Base-by-base conservation (phyloP, 2,888 invertebrate genomes). In the Nemapogon koenigi region DNA sequence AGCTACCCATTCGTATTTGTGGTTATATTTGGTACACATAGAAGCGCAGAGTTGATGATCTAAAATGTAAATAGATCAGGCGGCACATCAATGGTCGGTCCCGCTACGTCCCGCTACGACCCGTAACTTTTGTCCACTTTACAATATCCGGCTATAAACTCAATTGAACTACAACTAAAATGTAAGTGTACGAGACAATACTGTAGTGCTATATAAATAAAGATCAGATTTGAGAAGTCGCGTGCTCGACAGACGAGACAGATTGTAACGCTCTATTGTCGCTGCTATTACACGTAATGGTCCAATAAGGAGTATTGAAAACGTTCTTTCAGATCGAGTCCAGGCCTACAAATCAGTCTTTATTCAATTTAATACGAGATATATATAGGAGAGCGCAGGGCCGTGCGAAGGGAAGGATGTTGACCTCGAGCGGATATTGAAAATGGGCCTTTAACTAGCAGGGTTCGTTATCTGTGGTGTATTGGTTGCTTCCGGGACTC, bases 91-190 rank as follows among this genome's bases (percentile, higher is more conserved):
- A n/a, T n/a, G n/a, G n/a, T n/a, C n/a, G n/a, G n/a, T n/a, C n/a
- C n/a, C n/a, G n/a, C n/a, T n/a, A n/a, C n/a, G 22, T 7, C 22
- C 6, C 22, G 22, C 22, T 10, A 22, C 22, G 6, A 22, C 6
- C 22, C 22, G 22, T 10, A 10, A n/a, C n/a, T n/a, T n/a, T n/a
- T 33, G 4, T 18, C 69, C 67, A 72, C 72, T 72, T 72, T 66
- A 72, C 70, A 68, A 73, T 76, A 73, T 76, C 75, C 75, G 70
- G 66, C 57, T 59, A 66, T 71, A 69, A 70, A 70, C 67, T 68
- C 73, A 71, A 73, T 72, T 70, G 68, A 59, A 50, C 55, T 57
- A 54, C 51, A 50, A 50, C 48, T 49, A 40, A 41, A 16, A 40
- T 46, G 46, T 40, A 45, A 37, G 4, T 6, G 27, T 44, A 48